A percentile compares a stretch with the other conserved stretches of the same genome.
phyloP scores from a whole-genome alignment of 1,140 invertebrate genomes.

The Diorhabda sublineata region DNA sequence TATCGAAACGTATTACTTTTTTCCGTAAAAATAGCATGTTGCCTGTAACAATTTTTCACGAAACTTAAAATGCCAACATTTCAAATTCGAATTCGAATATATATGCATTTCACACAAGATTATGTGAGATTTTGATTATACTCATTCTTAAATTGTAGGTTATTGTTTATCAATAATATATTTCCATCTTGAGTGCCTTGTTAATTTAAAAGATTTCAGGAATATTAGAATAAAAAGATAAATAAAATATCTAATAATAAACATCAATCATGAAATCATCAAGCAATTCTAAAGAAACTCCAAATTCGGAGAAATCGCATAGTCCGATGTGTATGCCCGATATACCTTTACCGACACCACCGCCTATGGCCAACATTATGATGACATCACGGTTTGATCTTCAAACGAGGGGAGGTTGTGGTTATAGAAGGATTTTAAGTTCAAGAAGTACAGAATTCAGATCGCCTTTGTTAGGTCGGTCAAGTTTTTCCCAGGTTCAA shows the following conservation, averaged over 20 bases:
- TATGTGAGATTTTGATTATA: no score
- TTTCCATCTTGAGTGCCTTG: not conserved
- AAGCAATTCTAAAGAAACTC: not conserved
- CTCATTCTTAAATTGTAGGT: no score
- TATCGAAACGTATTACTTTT: no score
- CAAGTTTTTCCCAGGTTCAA: slow-evolving; percentile 2
- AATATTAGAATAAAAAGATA: not conserved
- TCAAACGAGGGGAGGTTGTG: slow-evolving; percentile 30
- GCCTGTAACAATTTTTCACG: no score
- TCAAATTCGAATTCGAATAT: no score
- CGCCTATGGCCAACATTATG: slow-evolving; percentile 44
- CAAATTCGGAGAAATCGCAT: slow-evolving; percentile 7
- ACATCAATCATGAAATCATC: slow-evolving; percentile 7
- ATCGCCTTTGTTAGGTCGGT: slow-evolving; percentile 33
- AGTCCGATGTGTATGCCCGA: slow-evolving; percentile 36
- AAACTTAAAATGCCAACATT: no score
- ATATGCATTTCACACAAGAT: no score
- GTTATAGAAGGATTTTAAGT: slow-evolving; percentile 37
- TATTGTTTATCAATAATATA: no score
- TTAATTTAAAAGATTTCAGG: not conserved
- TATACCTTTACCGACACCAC: slow-evolving; percentile 44
- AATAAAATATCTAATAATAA: no score
- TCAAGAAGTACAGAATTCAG: slow-evolving; percentile 35
- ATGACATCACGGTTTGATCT: slow-evolving; percentile 40
- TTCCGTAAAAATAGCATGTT: no score